Evolutionary conservation across 2,113 vertebrate genomes (phyloP), one percentile per base, ranked within the genome.

Genomic region (Myrmecophaga tridactyla): DNA sequence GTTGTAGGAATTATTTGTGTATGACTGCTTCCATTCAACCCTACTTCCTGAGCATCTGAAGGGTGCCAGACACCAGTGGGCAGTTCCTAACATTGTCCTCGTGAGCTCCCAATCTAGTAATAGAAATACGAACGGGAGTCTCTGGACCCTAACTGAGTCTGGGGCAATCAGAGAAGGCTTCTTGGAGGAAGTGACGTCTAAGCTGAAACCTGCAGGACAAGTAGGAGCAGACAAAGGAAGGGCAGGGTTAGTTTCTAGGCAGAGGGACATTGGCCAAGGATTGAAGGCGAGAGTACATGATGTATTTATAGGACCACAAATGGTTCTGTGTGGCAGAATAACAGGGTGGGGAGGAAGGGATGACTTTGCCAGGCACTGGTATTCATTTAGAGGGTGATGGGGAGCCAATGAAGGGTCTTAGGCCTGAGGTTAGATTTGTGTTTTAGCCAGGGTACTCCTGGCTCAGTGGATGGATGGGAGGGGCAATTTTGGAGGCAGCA

Each of bases 131-230:
- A 25, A 48, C 13, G 25, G 72, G 70, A 56, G 31, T 80, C 34
- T 53, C 27, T 14, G 46, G 73, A 69, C 81, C 15, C 65, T 67
- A 62, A 85, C 7, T 1, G 8, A 88, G 23, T 81, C 51, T 60
- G 53, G 43, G 31, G 4, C 6, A 96, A 78, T 13, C 83, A 13
- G 7, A 12, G 87, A 91, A 89, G 29, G 46, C 46, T 76, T 89
- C 92, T 43, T 73, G 60, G 75, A 96, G 46, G 81, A 92, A 65
- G 39, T 84, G 53, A 87, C 75, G n/a, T 93, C 17, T 73, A 56
- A 87, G 41, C 76, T 92, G 46, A 93, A 95, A 95, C 36, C 39
- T 62, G 41, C 4, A 9, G 46, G 43, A 46, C 78, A 63, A 75
- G 89, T 39, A 83, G 56, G 62, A 46, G 25, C 27, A 92, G 70